Base-by-base conservation (phyloP, 2,797 vertebrate genomes). In the Bovichtus variegatus region DNA sequence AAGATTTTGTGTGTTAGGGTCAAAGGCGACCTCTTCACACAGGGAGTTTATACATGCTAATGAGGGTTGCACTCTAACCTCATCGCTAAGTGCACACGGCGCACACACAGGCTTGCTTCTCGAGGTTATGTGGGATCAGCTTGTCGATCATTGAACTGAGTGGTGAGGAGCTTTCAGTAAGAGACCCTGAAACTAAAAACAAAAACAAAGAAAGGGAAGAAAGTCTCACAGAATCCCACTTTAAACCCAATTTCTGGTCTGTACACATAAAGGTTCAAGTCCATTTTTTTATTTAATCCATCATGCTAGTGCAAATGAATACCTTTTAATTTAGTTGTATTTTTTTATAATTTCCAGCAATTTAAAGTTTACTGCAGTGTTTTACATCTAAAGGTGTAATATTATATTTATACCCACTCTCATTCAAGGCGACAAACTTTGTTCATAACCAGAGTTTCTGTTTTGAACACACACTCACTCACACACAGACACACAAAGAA, bases 21-120 rank as follows among this genome's bases (percentile, higher is more conserved):
- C 91, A 94, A 90, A 92, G 85, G 83, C 85, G 89, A 90, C 90
- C 91, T 92, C 88, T 92, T 91, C 91, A 93, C 91, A 86, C 85
- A 0, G 62, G 71, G 89, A 91, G 91, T 90, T 93, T 93, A 92
- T 90, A 93, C 92, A 94, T 93, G 91, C 89, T 93, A 94, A 93
- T 93, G 93, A 94, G 91, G 81, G 55, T 41, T 91, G 90, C 88
- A 89, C 92, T 93, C 87, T 93, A 90, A 87, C 91, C 90, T 81
- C 82, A 49, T 67, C 23, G 63, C 88, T 82, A 89, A 86, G 84
- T 92, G 90, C 91, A 93, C 89, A 90, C 91, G 90, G 89, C 64
- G n/a, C 69, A 59, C 80, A 85, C 57, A 72, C 55, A 77, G 71
- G 66, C 76, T 59, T 6, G 61, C 70, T 82, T 78, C 81, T 90